These are phyloP conservation scores for Gallinago paraguaiae DNA, from an alignment of 2,113 vertebrate species.

Conservation along the genomic window DNA sequence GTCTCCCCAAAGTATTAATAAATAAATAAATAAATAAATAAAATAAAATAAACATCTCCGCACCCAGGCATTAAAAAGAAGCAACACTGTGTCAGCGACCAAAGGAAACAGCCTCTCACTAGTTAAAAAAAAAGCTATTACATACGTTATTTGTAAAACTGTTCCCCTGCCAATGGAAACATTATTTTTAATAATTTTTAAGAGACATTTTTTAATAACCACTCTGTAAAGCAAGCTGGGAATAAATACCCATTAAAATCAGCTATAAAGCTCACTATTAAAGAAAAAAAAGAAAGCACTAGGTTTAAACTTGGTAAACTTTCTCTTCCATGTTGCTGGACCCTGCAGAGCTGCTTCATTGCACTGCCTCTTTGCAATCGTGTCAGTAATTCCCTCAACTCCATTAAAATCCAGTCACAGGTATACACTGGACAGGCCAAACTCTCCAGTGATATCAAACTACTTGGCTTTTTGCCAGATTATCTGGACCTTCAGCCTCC, in stretches of 20 bases:
- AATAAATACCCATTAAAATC: slow-evolving; percentile 26
- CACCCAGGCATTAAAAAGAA: background rate
- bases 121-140: background rate
- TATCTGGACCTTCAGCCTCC: background rate
- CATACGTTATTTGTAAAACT: background rate
- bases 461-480: background rate
- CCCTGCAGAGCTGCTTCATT: background rate
- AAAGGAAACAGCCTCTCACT: background rate
- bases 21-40: background rate
- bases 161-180: slow-evolving; percentile 29
- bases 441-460: background rate
- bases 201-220: background rate
- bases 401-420: background rate
- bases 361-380: background rate
- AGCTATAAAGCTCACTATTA: background rate
- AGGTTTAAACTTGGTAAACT: background rate
- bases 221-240: slow-evolving; percentile 6
- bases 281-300: background rate
- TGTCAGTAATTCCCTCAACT: background rate
- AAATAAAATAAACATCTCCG: background rate
- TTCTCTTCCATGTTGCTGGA: background rate
- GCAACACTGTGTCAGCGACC: background rate
- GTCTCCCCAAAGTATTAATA: background rate
- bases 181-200: slow-evolving; percentile 9
- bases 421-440: background rate